Base-by-base conservation (phyloP, 23 tunicate species). In the Trididemnum miniatum region DNA sequence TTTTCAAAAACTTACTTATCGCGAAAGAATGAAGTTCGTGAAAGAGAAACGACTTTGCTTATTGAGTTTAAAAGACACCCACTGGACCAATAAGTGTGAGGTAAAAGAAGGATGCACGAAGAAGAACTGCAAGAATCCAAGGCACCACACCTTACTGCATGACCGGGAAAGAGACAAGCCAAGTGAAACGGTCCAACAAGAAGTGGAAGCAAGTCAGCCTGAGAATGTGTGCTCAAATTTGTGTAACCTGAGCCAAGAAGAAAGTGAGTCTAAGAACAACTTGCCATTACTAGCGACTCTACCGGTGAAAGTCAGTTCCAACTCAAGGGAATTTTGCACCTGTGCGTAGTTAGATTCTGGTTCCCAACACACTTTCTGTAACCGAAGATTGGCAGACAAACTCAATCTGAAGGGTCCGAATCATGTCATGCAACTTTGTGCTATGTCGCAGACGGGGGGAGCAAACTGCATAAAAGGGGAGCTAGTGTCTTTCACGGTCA, bases 301-400 rank as follows among this genome's bases (percentile, higher is more conserved):
- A 26, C 67, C 67, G 3, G 67, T 62, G 5, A 62, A 5, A 44
- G 80, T 76, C 15, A 2, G 64, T 5, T 76, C 22, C 12, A 64
- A 64, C 4, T 18, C 28, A 24, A n/a, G 15, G 20, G 59, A 40
- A 25, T 38, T 76, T 7, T 28, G 31, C 1, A 76, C 80, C 15
- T 76, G 50, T 40, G 80, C 64, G 1, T 23, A 44, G 33, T 7
- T 76, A 12, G 80, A 76, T 34, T 76, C 80, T 0, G 80, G 80
- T 0, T 40, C 80, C 50, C 30, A 76, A 2, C 54, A 40, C 34
- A 27, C 80, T 12, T 40, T 76, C 50, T 76, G 80, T 5, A 40
- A 25, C 28, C 64, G 80, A 1, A 32, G 35, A 5, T 30, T 76
- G 1, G 64, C 31, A 20, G 78, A 44, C 54, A 44, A 44, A 9